phyloP scores from a whole-genome alignment of 2,113 vertebrate genomes.

The Nyctereutes procyonoides region DNA sequence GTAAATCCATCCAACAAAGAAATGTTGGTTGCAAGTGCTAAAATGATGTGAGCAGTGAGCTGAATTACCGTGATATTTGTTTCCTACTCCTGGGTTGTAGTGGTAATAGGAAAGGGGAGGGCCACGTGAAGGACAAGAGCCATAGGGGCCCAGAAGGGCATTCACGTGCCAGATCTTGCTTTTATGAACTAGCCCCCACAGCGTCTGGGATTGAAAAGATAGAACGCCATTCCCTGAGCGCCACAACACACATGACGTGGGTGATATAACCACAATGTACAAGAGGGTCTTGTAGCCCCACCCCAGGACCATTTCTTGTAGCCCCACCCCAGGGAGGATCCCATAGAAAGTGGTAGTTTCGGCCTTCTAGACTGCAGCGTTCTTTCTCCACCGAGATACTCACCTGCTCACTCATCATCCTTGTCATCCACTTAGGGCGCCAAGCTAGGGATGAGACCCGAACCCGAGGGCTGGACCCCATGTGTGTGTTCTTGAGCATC shows the following conservation, averaged over 20 bases:
- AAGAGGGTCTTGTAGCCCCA: not conserved
- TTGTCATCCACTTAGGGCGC: not conserved
- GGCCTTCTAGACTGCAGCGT: not conserved
- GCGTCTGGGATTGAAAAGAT: not conserved
- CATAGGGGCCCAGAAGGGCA: not conserved
- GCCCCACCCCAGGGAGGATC: not conserved
- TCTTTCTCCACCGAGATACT: not conserved
- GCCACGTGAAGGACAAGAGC: not conserved
- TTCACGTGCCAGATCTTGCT: not conserved
- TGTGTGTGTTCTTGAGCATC: not conserved
- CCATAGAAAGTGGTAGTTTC: not conserved
- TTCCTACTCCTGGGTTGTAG: not conserved
- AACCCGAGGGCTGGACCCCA: not conserved
- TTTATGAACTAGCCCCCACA: not conserved
- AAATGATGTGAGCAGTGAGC: not conserved
- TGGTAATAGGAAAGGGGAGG: not conserved
- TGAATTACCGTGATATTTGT: conserved; percentile 10
- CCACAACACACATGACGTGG: not conserved
- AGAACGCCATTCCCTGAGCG: not conserved
- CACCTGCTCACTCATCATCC: not conserved
- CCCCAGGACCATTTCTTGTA: not conserved
- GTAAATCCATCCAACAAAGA: conserved; percentile 51
- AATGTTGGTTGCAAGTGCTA: not conserved
- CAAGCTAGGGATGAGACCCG: not conserved
- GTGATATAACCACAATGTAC: not conserved